Evolutionary conservation across 2,888 invertebrate species (phyloP), one percentile per base, ranked within the genome.

Genomic region (Heliconius sara): DNA sequence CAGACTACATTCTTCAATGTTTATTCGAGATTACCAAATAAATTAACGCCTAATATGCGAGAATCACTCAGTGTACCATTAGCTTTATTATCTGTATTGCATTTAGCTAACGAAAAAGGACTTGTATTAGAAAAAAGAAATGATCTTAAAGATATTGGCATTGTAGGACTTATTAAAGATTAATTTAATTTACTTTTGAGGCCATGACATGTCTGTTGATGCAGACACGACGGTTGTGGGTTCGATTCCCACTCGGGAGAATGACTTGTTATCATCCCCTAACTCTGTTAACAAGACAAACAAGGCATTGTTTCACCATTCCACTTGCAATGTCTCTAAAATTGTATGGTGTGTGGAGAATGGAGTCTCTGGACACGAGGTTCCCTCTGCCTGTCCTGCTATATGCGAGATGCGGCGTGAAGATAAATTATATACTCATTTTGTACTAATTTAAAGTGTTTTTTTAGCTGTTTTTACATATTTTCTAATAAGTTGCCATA

Each of bases 31-130:
- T 86, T 97, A 76, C 97, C 97, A 0, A 89, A 86, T 22, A 89
- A 95, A 78, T 87, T 98, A 66, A 93, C 96, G 0, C 89, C 94
- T 16, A 96, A 95, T 83, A 97, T 97, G 96, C 93, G 96, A 0
- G 97, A 97, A 75, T 97, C 98, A 39, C 94, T 98, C 76, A 97
- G 97, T 87, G 96, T 97, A 43, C 97, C 98, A 0, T 95, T 98
- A 77, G 97, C 98, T 0, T 97, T 98, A 89, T 96, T 98, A 39
- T 97, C 98, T 0, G 94, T 98, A 27, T 93, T 98, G 7, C 98
- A 98, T 94, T 93, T 98, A 85, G 97, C 98, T 4, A 98, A 98
- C 89, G 98, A 98, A 88, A 96, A 97, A 86, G 96, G 95, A 63
- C 91, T 97, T 1, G 88, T 96, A 63, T 88, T 97, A 39, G 92